Conservation (phyloP, 2,113 vertebrate genomes). For the Mustela lutreola region DNA sequence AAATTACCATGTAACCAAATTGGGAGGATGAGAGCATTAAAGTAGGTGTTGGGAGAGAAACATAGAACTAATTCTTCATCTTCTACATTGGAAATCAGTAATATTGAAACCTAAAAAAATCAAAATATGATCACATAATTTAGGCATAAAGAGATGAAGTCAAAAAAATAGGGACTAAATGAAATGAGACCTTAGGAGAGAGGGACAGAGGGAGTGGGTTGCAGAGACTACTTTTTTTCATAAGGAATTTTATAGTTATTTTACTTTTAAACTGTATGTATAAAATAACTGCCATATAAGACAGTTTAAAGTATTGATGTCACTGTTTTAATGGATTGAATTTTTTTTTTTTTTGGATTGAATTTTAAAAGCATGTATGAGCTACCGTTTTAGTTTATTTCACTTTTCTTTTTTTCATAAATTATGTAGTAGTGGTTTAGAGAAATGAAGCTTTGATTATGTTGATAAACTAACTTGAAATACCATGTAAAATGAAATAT, state of each 20-base stretch:
- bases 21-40: accelerated
- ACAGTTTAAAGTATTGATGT: background rate
- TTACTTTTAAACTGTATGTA: background rate
- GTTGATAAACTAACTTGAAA: background rate
- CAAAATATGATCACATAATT: background rate
- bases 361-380: background rate
- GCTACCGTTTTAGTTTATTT: background rate
- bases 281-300: background rate
- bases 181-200: background rate
- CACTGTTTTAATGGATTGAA: background rate
- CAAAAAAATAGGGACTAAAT: background rate
- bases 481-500: background rate
- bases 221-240: background rate
- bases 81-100: background rate
- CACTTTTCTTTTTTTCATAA: background rate
- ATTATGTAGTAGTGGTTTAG: background rate
- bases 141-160: background rate
- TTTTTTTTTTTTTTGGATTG: background rate
- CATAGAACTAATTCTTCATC: background rate
- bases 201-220: accelerated
- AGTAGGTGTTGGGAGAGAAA: background rate
- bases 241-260: background rate
- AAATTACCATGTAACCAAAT: background rate
- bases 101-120: background rate
- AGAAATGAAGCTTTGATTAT: background rate